Base-by-base conservation (phyloP, 2,113 vertebrate genomes). In the Craseonycteris thonglongyai region DNA sequence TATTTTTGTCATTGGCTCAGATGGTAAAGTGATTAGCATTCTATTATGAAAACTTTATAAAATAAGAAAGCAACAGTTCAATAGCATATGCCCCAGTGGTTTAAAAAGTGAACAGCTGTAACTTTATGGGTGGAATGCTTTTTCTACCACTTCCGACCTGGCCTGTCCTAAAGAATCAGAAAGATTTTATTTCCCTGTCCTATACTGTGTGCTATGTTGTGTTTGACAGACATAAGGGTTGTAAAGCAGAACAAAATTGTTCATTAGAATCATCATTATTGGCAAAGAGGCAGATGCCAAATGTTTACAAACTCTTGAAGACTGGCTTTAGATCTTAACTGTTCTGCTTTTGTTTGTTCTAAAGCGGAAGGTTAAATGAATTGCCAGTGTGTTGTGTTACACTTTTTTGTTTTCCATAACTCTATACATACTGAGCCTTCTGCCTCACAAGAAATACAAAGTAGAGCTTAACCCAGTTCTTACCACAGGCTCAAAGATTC, bases 41-140 rank as follows among this genome's bases (percentile, higher is more conserved):
- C 56, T 86, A 79, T 75, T 90, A 95, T 76, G 66, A 95, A 51
- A 88, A 69, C 13, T 15, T 51, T 40, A 56, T 72, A 59, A 90
- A 68, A 72, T 79, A 89, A 86, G 58, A 89, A 90, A 15, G 15
- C 15, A 86, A 63, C 9, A 92, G 49, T 80, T 51, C 45, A 71
- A 72, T 63, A 91, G 51, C 33, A 54, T 35, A 54, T n/a, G 30
- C 56, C 78, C 38, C 88, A 45, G 24, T 59, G 83, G 54, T 69
- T n/a, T 95, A 69, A 87, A 95, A 95, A 68, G 69, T 58, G 33
- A 96, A 81, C 59, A 81, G n/a, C 81, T 91, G 51, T 93, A 80
- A 54, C 54, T 58, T 81, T 56, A 58, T 65, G n/a, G 35, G 80
- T 80, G 38, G 21, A 86, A 65, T 51, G 14, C 22, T 93, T 69